Evolutionary conservation across 2,888 invertebrate genomes (phyloP), one percentile per base, ranked within the genome.

Genomic region (Leptinotarsa juncta): DNA sequence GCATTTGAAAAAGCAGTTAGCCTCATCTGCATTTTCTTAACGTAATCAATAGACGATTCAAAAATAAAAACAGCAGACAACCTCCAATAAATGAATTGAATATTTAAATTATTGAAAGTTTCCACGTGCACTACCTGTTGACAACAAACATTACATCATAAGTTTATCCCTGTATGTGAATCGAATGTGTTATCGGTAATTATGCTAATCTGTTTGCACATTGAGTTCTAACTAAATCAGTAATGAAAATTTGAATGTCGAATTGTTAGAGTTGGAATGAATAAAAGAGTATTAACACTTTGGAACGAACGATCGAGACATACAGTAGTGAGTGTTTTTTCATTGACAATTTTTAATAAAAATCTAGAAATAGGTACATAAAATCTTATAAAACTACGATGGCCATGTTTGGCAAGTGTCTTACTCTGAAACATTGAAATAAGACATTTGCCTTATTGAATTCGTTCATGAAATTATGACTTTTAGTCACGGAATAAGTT

Each of bases 101-200:
- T 62, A 62, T 62, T 62, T n/a, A 62, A 62, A 62, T 62, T 62
- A 32, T 14, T 62, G 62, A 62, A 62, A 62, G 42, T 62, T 62
- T 62, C 26, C 62, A 62, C 62, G 62, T 62, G 62, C 62, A 32
- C 32, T 62, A 62, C 18, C 62, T 62, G 62, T 62, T 62, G 32
- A 62, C 62, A 62, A 62, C 62, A 62, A 62, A 62, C 42, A 62
- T 67, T 67, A 67, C 67, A 53, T 67, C 67, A 67, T 50, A 42
- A 26, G 26, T 55, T 53, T 55, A 55, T 50, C 68, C 68, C 68
- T 32, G 68, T 42, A 55, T 68, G 68, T 68, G 68, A 32, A 68
- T 51, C 32, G 68, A 68, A 68, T 68, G 14, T 42, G 67, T 55
- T 50, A 68, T 68, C n/a, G 53, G 32, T 42, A 68, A 68, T 68